phyloP scores from a whole-genome alignment of 2,888 invertebrate genomes.

The Blastobasis lacticolella region DNA sequence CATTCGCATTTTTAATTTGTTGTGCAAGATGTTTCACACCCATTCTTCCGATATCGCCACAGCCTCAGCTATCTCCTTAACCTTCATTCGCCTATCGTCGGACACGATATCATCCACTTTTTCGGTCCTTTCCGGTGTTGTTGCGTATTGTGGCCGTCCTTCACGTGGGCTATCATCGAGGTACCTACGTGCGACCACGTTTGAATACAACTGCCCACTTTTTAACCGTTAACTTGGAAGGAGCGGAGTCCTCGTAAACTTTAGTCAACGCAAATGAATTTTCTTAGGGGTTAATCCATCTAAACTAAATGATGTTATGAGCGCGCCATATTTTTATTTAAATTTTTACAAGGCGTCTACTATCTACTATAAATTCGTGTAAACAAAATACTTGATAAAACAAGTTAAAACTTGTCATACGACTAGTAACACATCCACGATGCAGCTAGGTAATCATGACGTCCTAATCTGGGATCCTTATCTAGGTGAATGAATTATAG shows the following conservation, averaged over 20 bases:
- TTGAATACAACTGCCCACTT: not conserved
- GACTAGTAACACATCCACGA: too few species aligned
- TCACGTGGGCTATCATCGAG: not conserved
- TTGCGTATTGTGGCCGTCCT: not conserved
- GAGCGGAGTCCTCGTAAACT: not conserved
- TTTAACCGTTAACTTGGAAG: not conserved
- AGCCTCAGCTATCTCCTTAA: not conserved
- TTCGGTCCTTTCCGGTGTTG: not conserved
- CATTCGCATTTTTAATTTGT: not conserved
- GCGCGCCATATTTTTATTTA: not conserved
- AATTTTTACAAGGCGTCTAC: not conserved
- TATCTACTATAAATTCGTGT: constrained; percentile 19
- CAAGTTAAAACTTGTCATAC: not conserved
- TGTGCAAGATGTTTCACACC: constrained; percentile 1
- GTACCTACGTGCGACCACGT: not conserved
- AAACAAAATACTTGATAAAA: constrained; percentile 19
- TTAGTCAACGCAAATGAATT: not conserved
- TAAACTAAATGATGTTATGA: not conserved
- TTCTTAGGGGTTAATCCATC: not conserved
- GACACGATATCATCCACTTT: not conserved
- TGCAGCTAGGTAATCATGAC: too few species aligned
- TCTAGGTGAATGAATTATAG: too few species aligned
- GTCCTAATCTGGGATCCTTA: too few species aligned
- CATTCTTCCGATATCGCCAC: not conserved
- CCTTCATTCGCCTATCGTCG: not conserved